Percentiles rank a stretch among this genome's conserved stretches.
Evolutionary conservation across 2,888 invertebrate genomes (phyloP).

Genomic region (Amiota communis): DNA sequence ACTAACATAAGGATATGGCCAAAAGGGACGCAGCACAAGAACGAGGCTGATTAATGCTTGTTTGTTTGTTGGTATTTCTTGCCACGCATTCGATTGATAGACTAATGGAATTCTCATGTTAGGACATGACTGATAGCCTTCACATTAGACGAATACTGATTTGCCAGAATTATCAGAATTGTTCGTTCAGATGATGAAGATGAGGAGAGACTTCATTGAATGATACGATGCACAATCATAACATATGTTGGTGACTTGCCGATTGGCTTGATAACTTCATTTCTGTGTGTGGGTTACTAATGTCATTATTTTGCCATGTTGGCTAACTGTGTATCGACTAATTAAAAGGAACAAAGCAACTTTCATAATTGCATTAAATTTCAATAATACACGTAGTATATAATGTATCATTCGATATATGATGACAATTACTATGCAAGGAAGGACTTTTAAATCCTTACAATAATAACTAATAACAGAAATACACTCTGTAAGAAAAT

Average conservation of each 20-base stretch:
- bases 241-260: not conserved
- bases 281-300: constrained; percentile 7
- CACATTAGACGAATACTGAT: constrained; percentile 63
- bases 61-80: constrained; percentile 44
- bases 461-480: not conserved
- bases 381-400: not conserved
- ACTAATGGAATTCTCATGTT: constrained; percentile 66
- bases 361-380: not conserved
- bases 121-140: constrained; percentile 67
- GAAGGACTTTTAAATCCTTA: not conserved
- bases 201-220: not conserved
- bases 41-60: constrained; percentile 59
- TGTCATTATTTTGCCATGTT: not conserved
- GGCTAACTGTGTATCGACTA: not conserved
- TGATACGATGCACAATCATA: not conserved
- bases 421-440: not conserved
- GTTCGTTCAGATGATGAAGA: not conserved
- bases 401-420: not conserved
- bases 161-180: constrained; percentile 41
- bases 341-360: not conserved
- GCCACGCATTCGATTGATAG: constrained; percentile 48
- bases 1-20: not conserved
- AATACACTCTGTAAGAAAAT: too few relatives aligned
- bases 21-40: constrained; percentile 3
- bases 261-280: constrained; percentile 1